Base-by-base conservation (phyloP, 2,888 invertebrate species). In the Atherix ibis region DNA sequence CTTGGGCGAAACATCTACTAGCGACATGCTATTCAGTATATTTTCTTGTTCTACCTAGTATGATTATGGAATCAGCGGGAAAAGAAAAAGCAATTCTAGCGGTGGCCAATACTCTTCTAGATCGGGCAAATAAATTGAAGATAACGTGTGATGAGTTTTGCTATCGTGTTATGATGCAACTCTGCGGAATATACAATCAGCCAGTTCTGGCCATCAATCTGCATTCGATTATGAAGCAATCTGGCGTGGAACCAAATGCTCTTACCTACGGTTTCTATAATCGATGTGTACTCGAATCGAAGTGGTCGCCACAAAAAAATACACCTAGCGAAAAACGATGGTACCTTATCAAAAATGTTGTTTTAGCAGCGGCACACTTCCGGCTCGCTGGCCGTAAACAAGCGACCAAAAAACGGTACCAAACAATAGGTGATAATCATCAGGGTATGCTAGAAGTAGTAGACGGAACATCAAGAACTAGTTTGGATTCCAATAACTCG, bases 101-200 rank as follows among this genome's bases (percentile, higher is more conserved):
- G 31, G 66, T 73, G 37, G 91, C 92, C 1, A 91, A 84, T 52
- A 85, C 89, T 51, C 64, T 94, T 32, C 66, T 98, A 27, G 81
- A 83, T 30, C 74, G 81, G 45, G 88, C 95, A 53, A 87, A 89
- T 44, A 79, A 81, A 46, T 69, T 84, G 36, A 71, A 79, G 49
- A 73, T 94, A 40, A 79, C 82, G 25, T 85, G 87, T 50, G 95
- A 95, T 64, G 95, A 95, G 70, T 87, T 97, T 32, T 97, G 97
- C 63, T 98, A 95, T 61, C 73, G 98, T 39, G 84, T 95, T 33
- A 84, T 98, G 78, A 94, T 98, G 88, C 94, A 97, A 61, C 67
- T 98, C 16, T 98, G 97, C 62, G 94, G 97, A 5, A 77, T 85
- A 43, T 87, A 94, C 56, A 85, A 87, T 37, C 73, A 89, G 52